phyloP scores from a whole-genome alignment of 2,113 vertebrate genomes.

The Nyctibius bracteatus region DNA sequence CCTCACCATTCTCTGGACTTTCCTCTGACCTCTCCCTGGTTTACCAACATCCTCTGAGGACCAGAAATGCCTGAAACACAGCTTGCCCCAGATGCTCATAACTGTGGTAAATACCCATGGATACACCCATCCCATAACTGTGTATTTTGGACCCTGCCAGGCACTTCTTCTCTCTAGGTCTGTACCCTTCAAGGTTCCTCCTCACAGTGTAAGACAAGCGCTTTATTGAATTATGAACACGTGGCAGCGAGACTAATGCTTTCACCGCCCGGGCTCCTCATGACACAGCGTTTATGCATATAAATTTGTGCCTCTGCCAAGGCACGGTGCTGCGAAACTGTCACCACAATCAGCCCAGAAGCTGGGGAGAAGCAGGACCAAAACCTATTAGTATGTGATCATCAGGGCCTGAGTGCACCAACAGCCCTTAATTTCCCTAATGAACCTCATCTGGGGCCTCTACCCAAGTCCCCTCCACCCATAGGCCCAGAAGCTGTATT shows the following conservation, averaged over 20 bases:
- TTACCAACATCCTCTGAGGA: background rate
- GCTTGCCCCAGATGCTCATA: background rate
- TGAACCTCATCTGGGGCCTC: background rate
- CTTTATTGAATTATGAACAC: background rate
- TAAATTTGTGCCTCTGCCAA: background rate
- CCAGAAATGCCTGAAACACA: background rate
- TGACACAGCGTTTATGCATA: background rate
- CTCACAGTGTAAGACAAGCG: background rate
- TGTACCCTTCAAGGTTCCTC: background rate
- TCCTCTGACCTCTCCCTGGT: background rate
- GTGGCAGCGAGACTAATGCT: background rate
- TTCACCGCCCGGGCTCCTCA: rapidly evolving
- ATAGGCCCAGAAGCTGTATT: background rate
- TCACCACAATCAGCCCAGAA: background rate
- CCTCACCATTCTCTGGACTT: background rate
- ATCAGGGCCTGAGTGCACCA: background rate
- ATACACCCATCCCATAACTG: background rate
- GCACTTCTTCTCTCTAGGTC: background rate
- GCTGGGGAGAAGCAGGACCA: background rate
- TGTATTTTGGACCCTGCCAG: background rate
- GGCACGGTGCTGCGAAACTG: background rate
- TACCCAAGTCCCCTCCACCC: background rate
- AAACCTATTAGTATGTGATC: rapidly evolving
- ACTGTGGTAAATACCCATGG: background rate
- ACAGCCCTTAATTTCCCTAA: background rate